phyloP scores from a whole-genome alignment of 1,140 invertebrate genomes.

The Hypothenemus hampei region DNA sequence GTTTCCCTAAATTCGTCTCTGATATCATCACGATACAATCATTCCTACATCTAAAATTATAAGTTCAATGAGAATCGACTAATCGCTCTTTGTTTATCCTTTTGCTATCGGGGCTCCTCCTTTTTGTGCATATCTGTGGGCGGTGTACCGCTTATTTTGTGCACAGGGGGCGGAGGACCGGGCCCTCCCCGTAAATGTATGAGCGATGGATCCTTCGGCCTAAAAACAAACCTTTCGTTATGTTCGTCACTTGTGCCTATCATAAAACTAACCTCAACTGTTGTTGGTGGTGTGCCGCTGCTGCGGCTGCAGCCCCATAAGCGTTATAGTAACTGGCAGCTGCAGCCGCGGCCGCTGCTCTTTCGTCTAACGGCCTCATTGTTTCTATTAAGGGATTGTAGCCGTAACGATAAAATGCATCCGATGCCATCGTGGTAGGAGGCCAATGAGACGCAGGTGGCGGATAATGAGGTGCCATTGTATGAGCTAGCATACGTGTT shows the following conservation, averaged over 20 bases:
- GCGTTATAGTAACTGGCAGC: constrained; percentile 67
- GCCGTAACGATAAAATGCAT: constrained; percentile 58
- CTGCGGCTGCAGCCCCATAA: constrained; percentile 48
- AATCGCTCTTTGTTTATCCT: neutral
- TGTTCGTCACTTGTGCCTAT: no score
- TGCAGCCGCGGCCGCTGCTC: constrained; percentile 51
- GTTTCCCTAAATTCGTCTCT: no score
- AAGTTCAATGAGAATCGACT: no score
- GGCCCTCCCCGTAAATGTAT: constrained; percentile 45
- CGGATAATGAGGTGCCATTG: constrained; percentile 50
- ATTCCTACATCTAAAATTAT: no score
- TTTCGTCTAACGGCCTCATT: constrained; percentile 65
- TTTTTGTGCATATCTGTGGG: constrained; percentile 43
- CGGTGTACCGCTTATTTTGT: constrained; percentile 41
- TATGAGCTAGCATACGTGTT: constrained; percentile 50
- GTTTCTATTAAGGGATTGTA: constrained; percentile 71
- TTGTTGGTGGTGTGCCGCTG: constrained; percentile 42
- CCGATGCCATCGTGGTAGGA: constrained; percentile 49
- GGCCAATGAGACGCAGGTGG: constrained; percentile 54
- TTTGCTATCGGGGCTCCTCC: constrained; percentile 45
- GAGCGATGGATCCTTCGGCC: constrained; percentile 52
- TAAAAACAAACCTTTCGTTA: no score
- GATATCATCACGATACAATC: no score
- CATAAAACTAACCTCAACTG: constrained; percentile 31
- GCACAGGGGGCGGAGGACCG: constrained; percentile 30